Evolutionary conservation across 1,140 invertebrate species (phyloP).

Genomic region (Episyrphus balteatus): DNA sequence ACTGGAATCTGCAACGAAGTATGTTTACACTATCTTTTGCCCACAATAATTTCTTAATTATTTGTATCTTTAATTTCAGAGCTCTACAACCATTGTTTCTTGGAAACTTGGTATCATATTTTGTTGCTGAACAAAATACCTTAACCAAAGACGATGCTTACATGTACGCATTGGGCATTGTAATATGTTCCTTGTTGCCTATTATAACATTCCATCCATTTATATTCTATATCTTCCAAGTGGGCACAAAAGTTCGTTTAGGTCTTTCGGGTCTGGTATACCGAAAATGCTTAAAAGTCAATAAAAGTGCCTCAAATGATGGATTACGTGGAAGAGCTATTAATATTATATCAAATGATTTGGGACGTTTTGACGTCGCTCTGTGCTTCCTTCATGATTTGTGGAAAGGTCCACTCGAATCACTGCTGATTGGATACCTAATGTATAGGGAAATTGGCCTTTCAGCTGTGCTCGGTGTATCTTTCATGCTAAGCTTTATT

Average conservation of each 20-base stretch:
- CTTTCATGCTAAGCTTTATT: conserved; percentile 67
- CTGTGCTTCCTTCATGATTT: conserved; percentile 55
- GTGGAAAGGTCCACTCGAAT: conserved; percentile 65
- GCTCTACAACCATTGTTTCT: conserved; percentile 57
- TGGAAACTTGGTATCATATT: conserved; percentile 56
- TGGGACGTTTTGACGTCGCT: conserved; percentile 57
- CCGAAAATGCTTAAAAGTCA: conserved; percentile 59
- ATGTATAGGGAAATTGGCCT: conserved; percentile 63
- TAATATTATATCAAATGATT: conserved; percentile 79
- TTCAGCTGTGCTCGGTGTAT: conserved; percentile 64
- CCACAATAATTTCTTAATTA: too few relatives aligned
- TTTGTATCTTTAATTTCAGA: conserved; percentile 39
- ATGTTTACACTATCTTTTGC: conserved; percentile 13
- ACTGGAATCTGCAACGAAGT: conserved; percentile 44
- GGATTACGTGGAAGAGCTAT: conserved; percentile 76
- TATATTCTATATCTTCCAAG: conserved; percentile 58
- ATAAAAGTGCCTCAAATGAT: conserved; percentile 57
- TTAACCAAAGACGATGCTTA: conserved; percentile 47
- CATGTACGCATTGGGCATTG: conserved; percentile 55
- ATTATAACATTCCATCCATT: conserved; percentile 68
- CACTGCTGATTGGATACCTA: conserved; percentile 58
- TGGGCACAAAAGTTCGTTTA: conserved; percentile 64
- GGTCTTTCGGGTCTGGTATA: conserved; percentile 73
- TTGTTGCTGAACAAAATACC: conserved; percentile 40
- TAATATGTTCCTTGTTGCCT: conserved; percentile 49